Conservation (phyloP, 2,113 vertebrate genomes). For the Hippocampus abdominalis region DNA sequence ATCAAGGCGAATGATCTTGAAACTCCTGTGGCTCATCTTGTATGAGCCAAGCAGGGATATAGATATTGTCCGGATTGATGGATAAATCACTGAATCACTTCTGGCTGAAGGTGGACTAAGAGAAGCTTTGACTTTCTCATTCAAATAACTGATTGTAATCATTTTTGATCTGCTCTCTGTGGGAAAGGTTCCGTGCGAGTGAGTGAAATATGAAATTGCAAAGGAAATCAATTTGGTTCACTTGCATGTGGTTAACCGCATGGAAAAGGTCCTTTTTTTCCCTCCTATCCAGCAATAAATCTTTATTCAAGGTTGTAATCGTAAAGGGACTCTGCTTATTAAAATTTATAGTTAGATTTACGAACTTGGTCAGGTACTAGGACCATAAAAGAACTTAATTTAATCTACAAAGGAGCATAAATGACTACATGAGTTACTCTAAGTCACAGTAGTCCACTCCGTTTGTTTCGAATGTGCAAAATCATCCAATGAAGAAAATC, state of each 20-base stretch:
- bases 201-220: constrained; percentile 14
- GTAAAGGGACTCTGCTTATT: constrained; percentile 58
- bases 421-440: constrained; percentile 62
- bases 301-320: constrained; percentile 63
- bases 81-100: constrained; percentile 39
- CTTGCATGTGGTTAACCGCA: constrained; percentile 41
- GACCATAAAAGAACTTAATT: constrained; percentile 48
- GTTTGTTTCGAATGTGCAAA: background rate
- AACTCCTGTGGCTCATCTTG: constrained; percentile 31
- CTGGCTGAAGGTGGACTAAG: constrained; percentile 18
- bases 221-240: constrained; percentile 36
- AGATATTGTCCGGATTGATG: constrained; percentile 10
- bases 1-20: constrained; percentile 38
- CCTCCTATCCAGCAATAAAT: constrained; percentile 47
- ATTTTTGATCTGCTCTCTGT: constrained; percentile 8
- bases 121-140: constrained; percentile 26
- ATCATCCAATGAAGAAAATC: background rate
- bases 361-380: constrained; percentile 60
- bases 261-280: constrained; percentile 21
- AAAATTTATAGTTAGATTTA: constrained; percentile 62
- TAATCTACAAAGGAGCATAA: constrained; percentile 45
- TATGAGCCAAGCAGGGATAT: constrained; percentile 15
- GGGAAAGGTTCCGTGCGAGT: constrained; percentile 10
- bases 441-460: constrained; percentile 35
- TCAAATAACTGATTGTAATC: constrained; percentile 40